Evolutionary conservation across 2,113 vertebrate genomes (phyloP).

Genomic region (Sturnira hondurensis): DNA sequence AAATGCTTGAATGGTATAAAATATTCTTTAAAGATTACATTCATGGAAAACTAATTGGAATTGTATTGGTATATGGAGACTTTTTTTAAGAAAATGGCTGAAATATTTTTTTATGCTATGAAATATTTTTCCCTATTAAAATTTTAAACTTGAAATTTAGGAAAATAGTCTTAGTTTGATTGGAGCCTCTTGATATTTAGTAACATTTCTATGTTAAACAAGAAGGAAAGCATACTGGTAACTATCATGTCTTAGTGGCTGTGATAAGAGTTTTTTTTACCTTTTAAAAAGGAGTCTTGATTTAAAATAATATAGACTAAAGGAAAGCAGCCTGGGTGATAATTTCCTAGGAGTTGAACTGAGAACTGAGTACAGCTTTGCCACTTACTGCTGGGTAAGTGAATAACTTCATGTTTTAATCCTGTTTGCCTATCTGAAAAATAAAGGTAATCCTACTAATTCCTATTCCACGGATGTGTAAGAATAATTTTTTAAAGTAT

Average conservation of each 20-base stretch:
- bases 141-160: not conserved
- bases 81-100: not conserved
- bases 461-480: not conserved
- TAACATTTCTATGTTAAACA: not conserved
- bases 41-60: not conserved
- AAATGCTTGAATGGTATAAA: not conserved
- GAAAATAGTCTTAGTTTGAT: not conserved
- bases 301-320: not conserved
- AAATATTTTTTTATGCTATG: not conserved
- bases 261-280: not conserved
- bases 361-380: not conserved
- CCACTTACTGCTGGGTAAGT: not conserved
- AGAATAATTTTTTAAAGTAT: not conserved
- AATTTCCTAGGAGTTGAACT: not conserved
- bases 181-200: not conserved
- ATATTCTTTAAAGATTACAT: not conserved
- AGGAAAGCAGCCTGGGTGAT: not conserved
- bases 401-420: not conserved
- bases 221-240: not conserved
- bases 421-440: not conserved
- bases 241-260: not conserved
- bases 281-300: not conserved
- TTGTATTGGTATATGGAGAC: not conserved
- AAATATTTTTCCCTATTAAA: not conserved
- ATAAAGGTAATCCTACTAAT: not conserved